A percentile compares a stretch with the other conserved stretches of the same genome.
Evolutionary conservation across 2,113 vertebrate species (phyloP).

Genomic region (Cochlearius cochlearius): DNA sequence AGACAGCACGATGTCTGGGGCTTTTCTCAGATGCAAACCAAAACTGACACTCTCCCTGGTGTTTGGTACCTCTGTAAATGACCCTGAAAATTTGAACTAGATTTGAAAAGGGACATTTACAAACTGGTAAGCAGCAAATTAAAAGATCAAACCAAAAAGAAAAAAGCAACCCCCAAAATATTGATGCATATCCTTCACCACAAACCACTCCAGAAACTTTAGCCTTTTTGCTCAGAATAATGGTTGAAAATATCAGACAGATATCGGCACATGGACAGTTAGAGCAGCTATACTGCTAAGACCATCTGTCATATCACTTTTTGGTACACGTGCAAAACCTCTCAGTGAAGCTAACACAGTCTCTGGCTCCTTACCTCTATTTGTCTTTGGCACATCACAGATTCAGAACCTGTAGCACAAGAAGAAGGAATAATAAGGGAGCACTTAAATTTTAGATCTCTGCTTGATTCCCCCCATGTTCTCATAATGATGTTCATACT

Average conservation of each 20-base stretch:
- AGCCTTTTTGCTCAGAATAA: background rate
- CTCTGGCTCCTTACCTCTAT: background rate
- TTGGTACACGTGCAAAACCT: background rate
- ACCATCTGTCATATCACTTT: background rate
- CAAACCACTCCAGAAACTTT: background rate
- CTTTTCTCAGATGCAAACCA: conserved; percentile 4
- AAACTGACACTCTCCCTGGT: background rate
- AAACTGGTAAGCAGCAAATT: background rate
- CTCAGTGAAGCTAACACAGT: background rate
- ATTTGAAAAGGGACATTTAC: background rate
- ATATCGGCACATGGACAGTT: background rate
- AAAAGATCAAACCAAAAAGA: background rate
- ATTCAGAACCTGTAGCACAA: background rate
- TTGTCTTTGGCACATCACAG: background rate
- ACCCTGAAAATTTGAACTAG: background rate
- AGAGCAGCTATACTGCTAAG: background rate
- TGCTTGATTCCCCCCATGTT: background rate
- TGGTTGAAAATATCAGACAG: background rate
- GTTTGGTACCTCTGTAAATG: background rate
- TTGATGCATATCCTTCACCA: background rate
- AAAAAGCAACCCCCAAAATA: background rate
- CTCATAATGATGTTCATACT: background rate
- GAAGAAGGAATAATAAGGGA: background rate
- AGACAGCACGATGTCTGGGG: background rate
- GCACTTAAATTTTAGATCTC: background rate